A percentile compares a stretch with the other conserved stretches of the same genome.
Conservation (phyloP, 1,140 invertebrate genomes). For the Aphaenogaster floridana region DNA sequence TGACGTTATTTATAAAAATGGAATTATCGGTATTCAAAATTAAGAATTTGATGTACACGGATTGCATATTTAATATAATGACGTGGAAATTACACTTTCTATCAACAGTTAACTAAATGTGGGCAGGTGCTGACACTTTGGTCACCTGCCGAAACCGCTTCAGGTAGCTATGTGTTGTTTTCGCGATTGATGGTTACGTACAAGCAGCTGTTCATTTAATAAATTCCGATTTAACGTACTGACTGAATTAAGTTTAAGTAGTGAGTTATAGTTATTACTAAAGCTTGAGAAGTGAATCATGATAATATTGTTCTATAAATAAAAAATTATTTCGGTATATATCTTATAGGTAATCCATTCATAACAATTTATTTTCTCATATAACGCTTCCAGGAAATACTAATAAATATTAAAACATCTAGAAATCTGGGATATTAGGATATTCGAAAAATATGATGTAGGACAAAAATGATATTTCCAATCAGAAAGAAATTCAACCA, state of each 20-base stretch:
- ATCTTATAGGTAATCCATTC: neutral
- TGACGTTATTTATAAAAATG: neutral
- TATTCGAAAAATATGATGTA: conserved; percentile 1
- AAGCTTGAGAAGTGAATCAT: conserved; percentile 36
- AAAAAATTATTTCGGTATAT: neutral
- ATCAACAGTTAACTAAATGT: conserved; percentile 61
- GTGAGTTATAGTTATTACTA: conserved; percentile 10
- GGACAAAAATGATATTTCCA: neutral
- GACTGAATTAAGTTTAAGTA: conserved; percentile 22
- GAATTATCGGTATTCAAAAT: neutral
- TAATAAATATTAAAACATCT: conserved; percentile 4
- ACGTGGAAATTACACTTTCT: conserved; percentile 63
- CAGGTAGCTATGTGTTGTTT: conserved; percentile 61
- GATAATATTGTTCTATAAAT: neutral
- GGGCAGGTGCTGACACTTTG: conserved; percentile 80
- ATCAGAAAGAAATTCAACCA: neutral
- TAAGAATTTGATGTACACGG: neutral
- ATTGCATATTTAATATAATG: conserved; percentile 35
- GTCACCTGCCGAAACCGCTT: conserved; percentile 81
- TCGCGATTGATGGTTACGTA: conserved; percentile 42
- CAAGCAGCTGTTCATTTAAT: conserved; percentile 75
- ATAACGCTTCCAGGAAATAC: neutral
- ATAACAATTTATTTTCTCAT: neutral
- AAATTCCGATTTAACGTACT: conserved; percentile 26
- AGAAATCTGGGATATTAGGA: neutral